These are phyloP conservation scores for Martes flavigula DNA, from an alignment of 2,797 vertebrate genomes.

Conservation along the genomic window DNA sequence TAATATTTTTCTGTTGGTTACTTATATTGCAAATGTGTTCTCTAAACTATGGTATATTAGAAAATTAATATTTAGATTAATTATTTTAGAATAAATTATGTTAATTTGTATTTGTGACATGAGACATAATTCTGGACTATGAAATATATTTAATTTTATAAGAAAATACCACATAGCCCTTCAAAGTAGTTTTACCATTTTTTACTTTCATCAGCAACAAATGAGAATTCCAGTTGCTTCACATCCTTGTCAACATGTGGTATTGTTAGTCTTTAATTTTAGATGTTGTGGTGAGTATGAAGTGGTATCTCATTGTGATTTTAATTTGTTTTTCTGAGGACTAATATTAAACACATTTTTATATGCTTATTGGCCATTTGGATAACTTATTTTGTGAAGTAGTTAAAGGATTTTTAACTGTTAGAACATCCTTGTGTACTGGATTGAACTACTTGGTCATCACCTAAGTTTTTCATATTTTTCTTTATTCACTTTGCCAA, in stretches of 20 bases:
- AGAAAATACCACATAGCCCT: background rate
- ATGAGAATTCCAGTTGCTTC: background rate
- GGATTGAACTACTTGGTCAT: background rate
- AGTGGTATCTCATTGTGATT: background rate
- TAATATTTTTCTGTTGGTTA: background rate
- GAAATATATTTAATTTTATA: constrained; percentile 33
- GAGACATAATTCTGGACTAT: background rate
- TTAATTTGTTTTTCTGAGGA: background rate
- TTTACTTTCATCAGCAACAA: background rate
- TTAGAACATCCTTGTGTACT: background rate
- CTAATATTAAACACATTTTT: background rate
- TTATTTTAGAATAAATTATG: background rate
- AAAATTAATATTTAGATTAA: background rate
- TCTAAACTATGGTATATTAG: background rate
- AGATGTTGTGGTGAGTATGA: background rate
- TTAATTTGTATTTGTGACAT: background rate
- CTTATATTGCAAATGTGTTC: background rate
- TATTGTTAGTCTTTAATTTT: background rate
- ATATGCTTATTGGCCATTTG: background rate
- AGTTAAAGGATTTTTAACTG: background rate
- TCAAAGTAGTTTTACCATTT: background rate
- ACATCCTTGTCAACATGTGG: background rate
- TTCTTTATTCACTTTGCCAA: background rate
- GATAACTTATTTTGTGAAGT: constrained; percentile 8
- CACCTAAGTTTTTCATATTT: background rate